Evolutionary conservation across 2,113 vertebrate species (phyloP).

Genomic region (Etheostoma spectabile): DNA sequence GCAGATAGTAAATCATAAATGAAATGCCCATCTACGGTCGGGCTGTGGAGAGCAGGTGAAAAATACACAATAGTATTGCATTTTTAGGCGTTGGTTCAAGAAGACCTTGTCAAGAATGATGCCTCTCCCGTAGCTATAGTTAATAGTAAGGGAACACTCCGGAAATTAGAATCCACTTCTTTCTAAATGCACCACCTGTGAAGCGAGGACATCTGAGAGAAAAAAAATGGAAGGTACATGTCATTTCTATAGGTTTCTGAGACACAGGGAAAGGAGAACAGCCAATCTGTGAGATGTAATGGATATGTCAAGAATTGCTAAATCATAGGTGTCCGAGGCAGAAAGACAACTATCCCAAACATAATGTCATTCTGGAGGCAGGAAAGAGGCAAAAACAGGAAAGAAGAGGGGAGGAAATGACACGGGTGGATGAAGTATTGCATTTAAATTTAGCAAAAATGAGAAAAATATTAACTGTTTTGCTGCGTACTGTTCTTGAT

Average conservation of each 20-base stretch:
- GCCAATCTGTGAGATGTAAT: constrained; percentile 88
- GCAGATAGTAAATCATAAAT: constrained; percentile 59
- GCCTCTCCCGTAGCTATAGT: constrained; percentile 79
- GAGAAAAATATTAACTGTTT: constrained; percentile 74
- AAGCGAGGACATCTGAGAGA: constrained; percentile 80
- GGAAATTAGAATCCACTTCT: constrained; percentile 86
- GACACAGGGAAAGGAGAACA: constrained; percentile 82
- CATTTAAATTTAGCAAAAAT: constrained; percentile 71
- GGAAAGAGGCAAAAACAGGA: constrained; percentile 49
- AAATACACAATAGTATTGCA: constrained; percentile 73
- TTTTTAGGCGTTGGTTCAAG: constrained; percentile 78
- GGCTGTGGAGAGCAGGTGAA: constrained; percentile 65
- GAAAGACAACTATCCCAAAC: constrained; percentile 85
- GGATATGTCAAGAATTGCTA: constrained; percentile 90
- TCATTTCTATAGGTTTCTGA: constrained; percentile 86
- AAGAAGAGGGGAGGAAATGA: constrained; percentile 43
- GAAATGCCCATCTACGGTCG: constrained; percentile 53
- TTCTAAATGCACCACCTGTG: constrained; percentile 81
- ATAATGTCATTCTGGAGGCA: constrained; percentile 79
- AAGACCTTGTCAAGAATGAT: constrained; percentile 86
- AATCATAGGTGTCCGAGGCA: constrained; percentile 86
- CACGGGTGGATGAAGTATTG: constrained; percentile 44
- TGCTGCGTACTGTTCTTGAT: constrained; percentile 74
- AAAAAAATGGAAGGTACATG: constrained; percentile 77
- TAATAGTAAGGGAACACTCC: constrained; percentile 82